These are phyloP conservation scores for Caenorhabditis remanei DNA, from an alignment of 1,140 invertebrate genomes.

Conservation along the genomic window DNA sequence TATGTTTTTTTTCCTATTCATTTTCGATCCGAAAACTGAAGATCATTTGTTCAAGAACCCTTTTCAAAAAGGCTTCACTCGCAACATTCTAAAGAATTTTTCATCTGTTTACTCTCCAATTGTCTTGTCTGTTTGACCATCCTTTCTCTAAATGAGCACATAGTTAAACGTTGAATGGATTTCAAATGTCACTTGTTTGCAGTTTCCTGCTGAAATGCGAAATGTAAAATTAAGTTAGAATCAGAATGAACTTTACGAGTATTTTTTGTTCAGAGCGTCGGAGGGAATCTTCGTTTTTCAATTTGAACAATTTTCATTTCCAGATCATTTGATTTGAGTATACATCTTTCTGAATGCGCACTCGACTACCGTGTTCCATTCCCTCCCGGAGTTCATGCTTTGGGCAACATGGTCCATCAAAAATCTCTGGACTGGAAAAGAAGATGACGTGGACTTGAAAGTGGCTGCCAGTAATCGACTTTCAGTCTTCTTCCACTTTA, in stretches of 20 bases:
- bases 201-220: too few relatives aligned
- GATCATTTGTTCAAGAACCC: constrained; percentile 6
- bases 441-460: neutral
- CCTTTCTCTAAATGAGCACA: neutral
- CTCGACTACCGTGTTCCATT: constrained; percentile 11
- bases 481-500: constrained; percentile 5
- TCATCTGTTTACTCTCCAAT: neutral
- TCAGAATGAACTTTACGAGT: too few relatives aligned
- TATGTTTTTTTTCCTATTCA: neutral
- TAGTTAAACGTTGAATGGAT: neutral
- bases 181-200: too few relatives aligned
- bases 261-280: too few relatives aligned
- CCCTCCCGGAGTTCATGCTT: neutral
- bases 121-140: neutral
- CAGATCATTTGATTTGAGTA: constrained; percentile 17
- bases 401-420: constrained; percentile 9
- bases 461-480: constrained; percentile 1
- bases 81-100: neutral
- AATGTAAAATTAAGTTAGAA: too few relatives aligned
- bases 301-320: neutral
- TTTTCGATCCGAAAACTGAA: neutral
- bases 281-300: too few relatives aligned
- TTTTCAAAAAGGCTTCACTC: neutral
- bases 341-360: neutral
- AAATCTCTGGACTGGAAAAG: neutral